Conservation (phyloP, 1,140 invertebrate species). For the Melipona quadrifasciata region DNA sequence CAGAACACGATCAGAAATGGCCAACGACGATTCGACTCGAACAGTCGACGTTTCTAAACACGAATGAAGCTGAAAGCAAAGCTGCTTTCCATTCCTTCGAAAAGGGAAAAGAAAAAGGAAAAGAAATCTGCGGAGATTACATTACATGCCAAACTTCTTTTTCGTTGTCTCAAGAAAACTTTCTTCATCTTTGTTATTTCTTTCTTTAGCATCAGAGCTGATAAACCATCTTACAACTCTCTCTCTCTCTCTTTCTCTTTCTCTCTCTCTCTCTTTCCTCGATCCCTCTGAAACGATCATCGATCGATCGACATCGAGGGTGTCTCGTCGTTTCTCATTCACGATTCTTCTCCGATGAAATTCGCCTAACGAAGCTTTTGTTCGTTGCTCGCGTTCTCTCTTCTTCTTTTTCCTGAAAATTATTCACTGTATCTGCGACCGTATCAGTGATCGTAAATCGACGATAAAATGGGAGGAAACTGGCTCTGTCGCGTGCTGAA, state of each 20-base stretch:
- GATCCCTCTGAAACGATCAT: neutral
- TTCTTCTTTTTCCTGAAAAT: neutral
- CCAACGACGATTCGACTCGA: neutral
- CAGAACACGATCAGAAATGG: neutral
- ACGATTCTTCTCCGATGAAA: neutral
- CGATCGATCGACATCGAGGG: slow-evolving; percentile 2
- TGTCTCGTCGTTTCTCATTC: neutral
- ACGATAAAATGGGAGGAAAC: neutral
- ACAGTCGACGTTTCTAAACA: too few species aligned
- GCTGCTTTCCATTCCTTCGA: neutral
- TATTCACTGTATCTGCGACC: neutral
- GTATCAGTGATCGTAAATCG: neutral
- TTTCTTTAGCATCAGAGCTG: neutral
- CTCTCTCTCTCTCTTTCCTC: too few species aligned
- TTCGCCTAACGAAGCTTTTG: neutral
- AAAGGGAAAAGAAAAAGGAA: neutral
- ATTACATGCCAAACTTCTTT: neutral
- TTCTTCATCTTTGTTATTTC: neutral
- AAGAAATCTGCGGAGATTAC: neutral
- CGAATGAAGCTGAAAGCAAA: neutral
- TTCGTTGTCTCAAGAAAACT: neutral
- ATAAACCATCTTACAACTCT: neutral
- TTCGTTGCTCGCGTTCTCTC: slow-evolving; percentile 2
- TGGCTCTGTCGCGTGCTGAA: neutral
- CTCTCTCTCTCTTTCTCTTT: too few species aligned